A percentile compares a stretch with the other conserved stretches of the same genome.
phyloP scores from a whole-genome alignment of 2,888 invertebrate species.

The Thereva nobilitata region DNA sequence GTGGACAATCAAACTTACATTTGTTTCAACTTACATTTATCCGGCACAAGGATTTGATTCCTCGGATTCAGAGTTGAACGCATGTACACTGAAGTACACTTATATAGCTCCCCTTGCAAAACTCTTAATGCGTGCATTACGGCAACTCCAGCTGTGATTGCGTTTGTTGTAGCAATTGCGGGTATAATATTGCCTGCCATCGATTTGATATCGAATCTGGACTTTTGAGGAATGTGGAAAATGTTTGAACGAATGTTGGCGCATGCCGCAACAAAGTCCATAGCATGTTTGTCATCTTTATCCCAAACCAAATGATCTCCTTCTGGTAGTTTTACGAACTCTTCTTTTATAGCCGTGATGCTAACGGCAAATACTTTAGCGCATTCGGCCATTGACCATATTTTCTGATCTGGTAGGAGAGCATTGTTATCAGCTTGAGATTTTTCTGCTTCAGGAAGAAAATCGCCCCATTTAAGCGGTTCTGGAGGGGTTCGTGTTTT shows the following conservation, averaged over 20 bases:
- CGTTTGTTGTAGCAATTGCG: slow-evolving; percentile 98
- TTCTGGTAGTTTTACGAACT: slow-evolving; percentile 61
- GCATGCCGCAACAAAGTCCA: slow-evolving; percentile 96
- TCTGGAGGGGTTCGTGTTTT: slow-evolving; percentile 83
- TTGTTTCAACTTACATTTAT: slow-evolving; percentile 61
- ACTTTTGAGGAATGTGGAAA: slow-evolving; percentile 85
- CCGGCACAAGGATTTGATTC: slow-evolving; percentile 74
- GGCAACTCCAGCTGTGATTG: slow-evolving; percentile 95
- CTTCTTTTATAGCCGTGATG: slow-evolving; percentile 66
- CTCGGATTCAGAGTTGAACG: slow-evolving; percentile 74
- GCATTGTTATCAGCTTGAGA: slow-evolving; percentile 60
- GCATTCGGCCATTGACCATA: slow-evolving; percentile 81
- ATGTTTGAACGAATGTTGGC: slow-evolving; percentile 90
- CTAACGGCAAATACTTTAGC: slow-evolving; percentile 71
- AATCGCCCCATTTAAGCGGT: slow-evolving; percentile 73
- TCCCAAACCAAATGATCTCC: slow-evolving; percentile 90
- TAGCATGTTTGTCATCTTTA: slow-evolving; percentile 89
- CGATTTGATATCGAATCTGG: slow-evolving; percentile 93
- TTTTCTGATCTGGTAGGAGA: slow-evolving; percentile 72
- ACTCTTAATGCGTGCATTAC: slow-evolving; percentile 85
- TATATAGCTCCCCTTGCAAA: slow-evolving; percentile 67
- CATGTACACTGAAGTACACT: slow-evolving; percentile 78
- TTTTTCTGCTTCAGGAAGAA: slow-evolving; percentile 64
- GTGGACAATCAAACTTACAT: not conserved
- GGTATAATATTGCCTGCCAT: slow-evolving; percentile 99